Evolutionary conservation across 2,797 vertebrate species (phyloP), one percentile per base, ranked within the genome.

Genomic region (Peromyscus attwateri): DNA sequence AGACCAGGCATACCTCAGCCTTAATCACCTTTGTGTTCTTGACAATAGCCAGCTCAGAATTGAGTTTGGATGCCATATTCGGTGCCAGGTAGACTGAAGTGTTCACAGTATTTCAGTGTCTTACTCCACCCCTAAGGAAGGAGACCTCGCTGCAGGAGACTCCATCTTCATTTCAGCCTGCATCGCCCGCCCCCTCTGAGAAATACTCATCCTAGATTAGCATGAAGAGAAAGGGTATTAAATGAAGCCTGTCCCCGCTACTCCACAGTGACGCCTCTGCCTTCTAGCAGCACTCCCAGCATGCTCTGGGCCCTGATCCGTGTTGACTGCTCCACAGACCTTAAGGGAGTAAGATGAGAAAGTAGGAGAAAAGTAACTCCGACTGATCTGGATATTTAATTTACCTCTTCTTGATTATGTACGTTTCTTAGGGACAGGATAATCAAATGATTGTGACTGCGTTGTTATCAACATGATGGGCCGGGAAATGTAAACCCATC

Each of bases 331-430:
- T 90, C 88, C 82, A n/a, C 68, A 95, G 10, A 90, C 43, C 82
- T 94, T 57, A 87, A 97, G 87, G 49, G 49, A 92, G 21, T 91
- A 71, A 73, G 17, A 79, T 85, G 89, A 83, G 91, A 71, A 94
- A 92, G 79, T 9, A 13, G 21, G 91, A 19, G 60, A 87, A 55
- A 89, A n/a, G 6, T 92, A 83, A 76, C 21, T 89, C 85, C 4
- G 19, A 21, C 62, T 73, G 84, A 91, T 91, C 94, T 93, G 83
- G 73, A 76, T 71, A 12, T 75, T 95, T 88, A 89, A 92, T 89
- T 94, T 95, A 92, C 21, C 84, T 97, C 55, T 93, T 94, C 71
- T 66, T 94, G 87, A 88, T 81, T 84, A 90, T 77, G n/a, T 5
- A 16, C 25, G 1, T 70, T 89, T 96, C 93, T 95, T 95, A 49